A percentile compares a stretch with the other conserved stretches of the same genome.
These are phyloP conservation scores for Sporophila hypoxantha DNA, from an alignment of 2,113 vertebrate species.

Conservation along the genomic window DNA sequence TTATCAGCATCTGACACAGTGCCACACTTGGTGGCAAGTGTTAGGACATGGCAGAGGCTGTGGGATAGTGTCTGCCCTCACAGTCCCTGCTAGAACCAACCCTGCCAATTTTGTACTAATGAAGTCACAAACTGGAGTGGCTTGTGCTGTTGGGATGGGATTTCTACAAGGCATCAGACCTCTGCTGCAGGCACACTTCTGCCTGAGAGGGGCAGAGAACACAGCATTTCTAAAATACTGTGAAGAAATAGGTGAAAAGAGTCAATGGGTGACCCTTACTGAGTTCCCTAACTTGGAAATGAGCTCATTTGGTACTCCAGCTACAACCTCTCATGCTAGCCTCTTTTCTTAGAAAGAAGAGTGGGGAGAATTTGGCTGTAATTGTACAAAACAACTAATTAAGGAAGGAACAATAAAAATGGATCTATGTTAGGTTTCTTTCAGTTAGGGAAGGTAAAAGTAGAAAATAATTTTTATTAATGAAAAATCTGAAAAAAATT, in stretches of 20 bases:
- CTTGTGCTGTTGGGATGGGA: neutral
- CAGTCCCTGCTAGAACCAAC: neutral
- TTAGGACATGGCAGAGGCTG: neutral
- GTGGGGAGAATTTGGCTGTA: neutral
- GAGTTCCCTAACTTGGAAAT: neutral
- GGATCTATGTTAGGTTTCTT: neutral
- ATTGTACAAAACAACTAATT: neutral
- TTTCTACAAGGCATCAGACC: neutral
- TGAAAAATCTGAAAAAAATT: neutral
- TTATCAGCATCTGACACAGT: neutral
- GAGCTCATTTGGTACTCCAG: neutral
- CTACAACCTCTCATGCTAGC: neutral
- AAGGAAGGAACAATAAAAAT: neutral
- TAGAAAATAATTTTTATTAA: neutral
- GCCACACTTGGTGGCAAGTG: neutral
- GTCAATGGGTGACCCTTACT: neutral
- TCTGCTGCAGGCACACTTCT: neutral
- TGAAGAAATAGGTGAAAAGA: neutral
- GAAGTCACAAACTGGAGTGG: neutral
- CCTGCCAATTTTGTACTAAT: neutral
- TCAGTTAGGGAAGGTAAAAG: neutral
- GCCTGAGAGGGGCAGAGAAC: neutral
- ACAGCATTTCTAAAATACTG: neutral
- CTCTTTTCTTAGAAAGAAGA: neutral
- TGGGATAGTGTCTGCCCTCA: neutral